Evolutionary conservation across 1,140 invertebrate genomes (phyloP).

Genomic region (Eriocheir sinensis): DNA sequence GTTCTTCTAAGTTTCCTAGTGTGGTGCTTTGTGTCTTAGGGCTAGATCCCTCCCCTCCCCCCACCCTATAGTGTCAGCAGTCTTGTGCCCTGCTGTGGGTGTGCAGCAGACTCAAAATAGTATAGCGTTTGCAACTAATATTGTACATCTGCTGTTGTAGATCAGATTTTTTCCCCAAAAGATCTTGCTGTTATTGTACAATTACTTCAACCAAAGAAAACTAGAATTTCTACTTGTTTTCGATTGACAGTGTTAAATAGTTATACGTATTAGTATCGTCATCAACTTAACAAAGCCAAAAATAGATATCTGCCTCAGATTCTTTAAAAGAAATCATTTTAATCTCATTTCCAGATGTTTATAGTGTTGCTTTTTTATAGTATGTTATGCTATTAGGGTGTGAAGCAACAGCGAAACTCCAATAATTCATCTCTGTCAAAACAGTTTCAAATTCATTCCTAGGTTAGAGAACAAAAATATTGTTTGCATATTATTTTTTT

Average conservation of each 20-base stretch:
- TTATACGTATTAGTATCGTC: background rate
- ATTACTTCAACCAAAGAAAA: background rate
- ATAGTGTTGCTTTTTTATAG: background rate
- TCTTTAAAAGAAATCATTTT: background rate
- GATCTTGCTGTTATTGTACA: no score
- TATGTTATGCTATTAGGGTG: background rate
- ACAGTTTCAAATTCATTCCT: background rate
- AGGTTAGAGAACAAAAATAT: background rate
- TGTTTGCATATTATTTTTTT: background rate
- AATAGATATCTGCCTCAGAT: background rate
- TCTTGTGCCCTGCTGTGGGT: background rate
- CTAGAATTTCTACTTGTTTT: background rate
- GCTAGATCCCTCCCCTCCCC: background rate
- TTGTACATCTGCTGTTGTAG: no score
- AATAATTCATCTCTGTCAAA: background rate
- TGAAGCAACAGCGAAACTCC: background rate
- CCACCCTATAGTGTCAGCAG: conserved; percentile 33
- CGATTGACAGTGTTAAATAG: background rate
- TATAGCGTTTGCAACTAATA: background rate
- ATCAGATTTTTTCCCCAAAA: background rate
- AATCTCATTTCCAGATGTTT: background rate
- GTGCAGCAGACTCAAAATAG: background rate
- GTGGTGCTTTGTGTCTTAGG: conserved; percentile 56
- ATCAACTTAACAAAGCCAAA: background rate
- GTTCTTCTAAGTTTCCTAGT: conserved; percentile 66